Percentiles rank a stretch among this genome's conserved stretches.
These are phyloP conservation scores for Armadillidium nasatum DNA, from an alignment of 1,140 invertebrate genomes.

Conservation along the genomic window DNA sequence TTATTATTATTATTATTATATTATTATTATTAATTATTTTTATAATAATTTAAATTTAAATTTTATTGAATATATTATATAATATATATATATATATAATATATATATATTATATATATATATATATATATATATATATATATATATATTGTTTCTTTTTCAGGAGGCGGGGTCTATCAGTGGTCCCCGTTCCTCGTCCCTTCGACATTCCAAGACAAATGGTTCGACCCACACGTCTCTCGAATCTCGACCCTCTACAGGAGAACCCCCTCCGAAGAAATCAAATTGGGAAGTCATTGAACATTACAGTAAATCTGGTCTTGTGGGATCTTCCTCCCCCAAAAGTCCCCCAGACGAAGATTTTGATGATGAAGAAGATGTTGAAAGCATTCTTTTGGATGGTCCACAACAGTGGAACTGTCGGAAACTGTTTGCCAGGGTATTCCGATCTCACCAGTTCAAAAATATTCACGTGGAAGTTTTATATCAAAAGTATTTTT, in stretches of 20 bases:
- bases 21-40: too few species aligned
- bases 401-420: constrained; percentile 45
- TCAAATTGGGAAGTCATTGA: constrained; percentile 85
- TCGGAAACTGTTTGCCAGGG: constrained; percentile 48
- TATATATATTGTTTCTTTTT: not conserved
- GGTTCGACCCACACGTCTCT: constrained; percentile 42
- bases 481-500: constrained; percentile 85
- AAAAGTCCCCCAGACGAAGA: constrained; percentile 56
- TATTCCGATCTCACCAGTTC: constrained; percentile 61
- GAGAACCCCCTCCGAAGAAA: constrained; percentile 51
- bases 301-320: constrained; percentile 59
- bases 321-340: constrained; percentile 50
- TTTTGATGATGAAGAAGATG: constrained; percentile 42
- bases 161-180: constrained; percentile 29
- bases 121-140: not conserved
- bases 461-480: constrained; percentile 71
- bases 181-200: constrained; percentile 34
- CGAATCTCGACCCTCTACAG: constrained; percentile 34
- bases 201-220: constrained; percentile 38
- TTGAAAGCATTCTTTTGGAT: constrained; percentile 44
- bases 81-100: too few species aligned
- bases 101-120: too few species aligned
- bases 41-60: too few species aligned
- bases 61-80: too few species aligned
- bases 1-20: too few species aligned